Conservation (phyloP, 2,797 vertebrate genomes). For the Picus viridis region DNA sequence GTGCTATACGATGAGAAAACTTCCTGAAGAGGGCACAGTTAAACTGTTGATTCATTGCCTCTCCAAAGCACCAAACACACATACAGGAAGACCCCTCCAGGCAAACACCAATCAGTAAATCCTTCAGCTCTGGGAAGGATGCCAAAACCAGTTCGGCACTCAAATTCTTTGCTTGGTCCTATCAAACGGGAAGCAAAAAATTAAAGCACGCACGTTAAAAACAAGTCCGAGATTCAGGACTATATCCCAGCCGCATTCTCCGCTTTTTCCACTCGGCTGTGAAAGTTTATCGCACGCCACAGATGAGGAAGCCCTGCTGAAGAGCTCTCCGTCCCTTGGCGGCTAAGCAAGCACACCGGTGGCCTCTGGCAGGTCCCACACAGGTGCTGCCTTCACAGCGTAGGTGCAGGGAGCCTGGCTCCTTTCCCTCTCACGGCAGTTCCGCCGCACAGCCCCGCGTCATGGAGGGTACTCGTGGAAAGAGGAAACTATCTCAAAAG, state of each 20-base stretch:
- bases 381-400: fast-evolving
- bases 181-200: neutral
- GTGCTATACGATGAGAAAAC: constrained; percentile 2
- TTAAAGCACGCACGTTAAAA: neutral
- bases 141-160: neutral
- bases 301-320: neutral
- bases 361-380: neutral
- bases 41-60: constrained; percentile 64
- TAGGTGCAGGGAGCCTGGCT: neutral
- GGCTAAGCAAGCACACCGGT: neutral
- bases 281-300: neutral
- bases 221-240: neutral
- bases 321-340: neutral
- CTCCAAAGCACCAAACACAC: neutral
- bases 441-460: fast-evolving
- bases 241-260: neutral
- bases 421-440: neutral
- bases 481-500: neutral
- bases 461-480: neutral
- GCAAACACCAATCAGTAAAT: neutral
- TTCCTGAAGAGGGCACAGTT: constrained; percentile 60
- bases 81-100: neutral
- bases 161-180: neutral
- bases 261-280: neutral
- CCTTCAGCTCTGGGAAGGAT: neutral